These are phyloP conservation scores for Aphaenogaster rudis DNA, from an alignment of 1,140 invertebrate genomes.

Conservation along the genomic window DNA sequence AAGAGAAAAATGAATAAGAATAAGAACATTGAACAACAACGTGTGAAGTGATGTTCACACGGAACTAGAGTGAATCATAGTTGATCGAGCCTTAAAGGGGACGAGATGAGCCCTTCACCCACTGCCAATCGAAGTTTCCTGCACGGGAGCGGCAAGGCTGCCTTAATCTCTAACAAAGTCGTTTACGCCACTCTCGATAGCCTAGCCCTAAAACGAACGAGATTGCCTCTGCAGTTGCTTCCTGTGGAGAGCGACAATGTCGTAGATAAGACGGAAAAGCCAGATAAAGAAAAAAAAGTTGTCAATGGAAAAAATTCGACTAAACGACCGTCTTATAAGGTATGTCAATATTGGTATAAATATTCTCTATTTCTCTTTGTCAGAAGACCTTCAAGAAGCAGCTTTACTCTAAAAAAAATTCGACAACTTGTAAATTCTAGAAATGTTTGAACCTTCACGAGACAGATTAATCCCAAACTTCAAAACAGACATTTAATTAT, in stretches of 20 bases:
- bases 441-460: neutral
- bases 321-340: constrained; percentile 46
- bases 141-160: constrained; percentile 71
- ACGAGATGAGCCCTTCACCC: constrained; percentile 76
- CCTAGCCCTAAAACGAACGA: constrained; percentile 82
- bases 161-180: constrained; percentile 71
- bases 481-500: neutral
- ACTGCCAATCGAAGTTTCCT: constrained; percentile 82
- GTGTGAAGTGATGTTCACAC: neutral
- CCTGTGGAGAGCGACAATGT: constrained; percentile 76
- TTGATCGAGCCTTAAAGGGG: neutral
- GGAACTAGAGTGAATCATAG: neutral
- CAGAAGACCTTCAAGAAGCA: too few species aligned
- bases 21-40: constrained; percentile 12
- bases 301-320: neutral
- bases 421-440: neutral
- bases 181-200: constrained; percentile 83
- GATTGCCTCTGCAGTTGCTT: constrained; percentile 80
- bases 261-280: constrained; percentile 17
- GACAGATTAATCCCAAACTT: neutral
- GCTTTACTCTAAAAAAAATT: neutral
- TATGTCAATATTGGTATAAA: constrained; percentile 26
- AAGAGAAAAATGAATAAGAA: neutral
- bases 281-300: constrained; percentile 63
- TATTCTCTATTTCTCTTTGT: neutral